These are phyloP conservation scores for Papilio dardanus DNA, from an alignment of 1,140 invertebrate species.

Conservation along the genomic window DNA sequence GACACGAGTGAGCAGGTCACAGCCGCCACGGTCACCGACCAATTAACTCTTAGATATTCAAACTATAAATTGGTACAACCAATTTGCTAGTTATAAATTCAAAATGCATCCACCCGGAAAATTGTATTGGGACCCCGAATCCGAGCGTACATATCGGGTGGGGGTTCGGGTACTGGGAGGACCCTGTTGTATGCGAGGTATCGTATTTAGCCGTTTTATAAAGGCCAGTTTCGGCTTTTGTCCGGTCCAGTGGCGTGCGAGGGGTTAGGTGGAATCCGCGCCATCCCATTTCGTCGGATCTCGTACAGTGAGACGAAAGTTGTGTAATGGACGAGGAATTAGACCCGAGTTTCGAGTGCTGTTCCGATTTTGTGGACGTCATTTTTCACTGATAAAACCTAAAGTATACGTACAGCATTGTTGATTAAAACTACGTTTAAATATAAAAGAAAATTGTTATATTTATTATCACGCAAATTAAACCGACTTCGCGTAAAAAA, in stretches of 20 bases:
- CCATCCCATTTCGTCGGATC: slow-evolving; percentile 51
- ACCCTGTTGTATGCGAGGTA: slow-evolving; percentile 36
- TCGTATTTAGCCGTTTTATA: slow-evolving; percentile 49
- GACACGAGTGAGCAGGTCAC: not conserved
- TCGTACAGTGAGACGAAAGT: slow-evolving; percentile 35
- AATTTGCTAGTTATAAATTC: slow-evolving; percentile 81
- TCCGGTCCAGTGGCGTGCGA: slow-evolving; percentile 40
- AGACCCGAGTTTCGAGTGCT: slow-evolving; percentile 40
- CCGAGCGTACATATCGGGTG: slow-evolving; percentile 57
- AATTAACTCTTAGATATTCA: slow-evolving; percentile 77
- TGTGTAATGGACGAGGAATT: slow-evolving; percentile 47
- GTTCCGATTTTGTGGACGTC: slow-evolving; percentile 42
- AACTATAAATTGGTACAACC: slow-evolving; percentile 71
- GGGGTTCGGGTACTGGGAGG: slow-evolving; percentile 34
- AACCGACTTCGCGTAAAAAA: too few relatives aligned
- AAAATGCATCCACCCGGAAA: slow-evolving; percentile 77
- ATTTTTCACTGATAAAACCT: slow-evolving; percentile 29
- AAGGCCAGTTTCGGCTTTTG: slow-evolving; percentile 51
- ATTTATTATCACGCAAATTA: too few relatives aligned
- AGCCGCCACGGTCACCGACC: slow-evolving; percentile 43
- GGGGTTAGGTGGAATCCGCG: slow-evolving; percentile 40
- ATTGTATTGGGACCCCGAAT: slow-evolving; percentile 72
- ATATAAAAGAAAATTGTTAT: too few relatives aligned
- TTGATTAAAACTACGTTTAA: not conserved
- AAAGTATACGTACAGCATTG: not conserved